Percentiles rank a stretch among this genome's conserved stretches.
phyloP scores from a whole-genome alignment of 2,113 vertebrate genomes.

The Rhea pennata region DNA sequence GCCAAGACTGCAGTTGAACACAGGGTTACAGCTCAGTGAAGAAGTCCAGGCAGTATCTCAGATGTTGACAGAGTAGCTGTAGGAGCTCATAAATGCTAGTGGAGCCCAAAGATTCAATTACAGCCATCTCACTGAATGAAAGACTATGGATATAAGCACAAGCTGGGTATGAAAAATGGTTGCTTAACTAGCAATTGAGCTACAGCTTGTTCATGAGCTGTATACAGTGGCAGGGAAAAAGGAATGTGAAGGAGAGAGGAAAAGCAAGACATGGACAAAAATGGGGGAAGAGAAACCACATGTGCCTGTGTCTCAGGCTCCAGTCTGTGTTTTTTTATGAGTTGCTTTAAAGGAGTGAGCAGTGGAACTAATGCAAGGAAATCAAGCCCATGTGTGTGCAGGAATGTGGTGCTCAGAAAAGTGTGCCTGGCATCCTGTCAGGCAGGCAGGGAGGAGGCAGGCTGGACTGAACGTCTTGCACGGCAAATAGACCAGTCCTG shows the following conservation, averaged over 20 bases:
- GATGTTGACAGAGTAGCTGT: constrained; percentile 45
- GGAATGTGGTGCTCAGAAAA: background rate
- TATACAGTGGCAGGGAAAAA: background rate
- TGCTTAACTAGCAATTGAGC: background rate
- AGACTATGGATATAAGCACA: background rate
- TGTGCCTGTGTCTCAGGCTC: background rate
- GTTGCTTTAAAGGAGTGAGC: background rate
- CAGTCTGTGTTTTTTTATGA: background rate
- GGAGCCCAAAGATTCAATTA: constrained; percentile 62
- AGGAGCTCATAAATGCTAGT: constrained; percentile 58
- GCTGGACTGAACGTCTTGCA: background rate
- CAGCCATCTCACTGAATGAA: background rate
- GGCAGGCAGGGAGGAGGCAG: background rate
- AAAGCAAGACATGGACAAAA: background rate
- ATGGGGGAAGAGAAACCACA: accelerated
- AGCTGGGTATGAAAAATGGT: constrained; percentile 23
- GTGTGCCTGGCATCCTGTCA: background rate
- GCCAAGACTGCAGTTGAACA: constrained; percentile 8
- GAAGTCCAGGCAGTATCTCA: constrained; percentile 50
- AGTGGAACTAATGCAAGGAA: constrained; percentile 23
- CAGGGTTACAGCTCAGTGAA: constrained; percentile 27
- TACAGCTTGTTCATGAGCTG: background rate
- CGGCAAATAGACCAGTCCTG: background rate
- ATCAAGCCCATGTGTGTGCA: constrained; percentile 7
- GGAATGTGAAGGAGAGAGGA: background rate